These are phyloP conservation scores for Schlechtendalia chinensis DNA, from an alignment of 1,140 invertebrate species.

Conservation along the genomic window DNA sequence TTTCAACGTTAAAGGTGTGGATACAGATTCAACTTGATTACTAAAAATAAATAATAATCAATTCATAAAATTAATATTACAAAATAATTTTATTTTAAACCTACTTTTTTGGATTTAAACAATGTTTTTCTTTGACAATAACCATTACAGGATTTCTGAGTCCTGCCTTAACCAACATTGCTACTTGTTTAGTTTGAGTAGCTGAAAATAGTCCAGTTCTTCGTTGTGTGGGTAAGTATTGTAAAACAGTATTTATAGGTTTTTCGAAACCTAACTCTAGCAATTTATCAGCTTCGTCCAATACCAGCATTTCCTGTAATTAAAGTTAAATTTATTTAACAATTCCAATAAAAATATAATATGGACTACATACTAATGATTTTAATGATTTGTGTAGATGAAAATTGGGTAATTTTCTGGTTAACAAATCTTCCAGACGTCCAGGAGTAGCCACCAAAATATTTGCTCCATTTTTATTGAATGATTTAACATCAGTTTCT, in stretches of 20 bases:
- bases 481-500: constrained; percentile 68
- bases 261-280: constrained; percentile 89
- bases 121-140: constrained; percentile 82
- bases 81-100: neutral
- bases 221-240: constrained; percentile 86
- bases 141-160: constrained; percentile 91
- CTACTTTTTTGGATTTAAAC: constrained; percentile 52
- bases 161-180: constrained; percentile 88
- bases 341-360: neutral
- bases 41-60: constrained; percentile 23
- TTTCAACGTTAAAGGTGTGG: constrained; percentile 76
- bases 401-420: constrained; percentile 59
- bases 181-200: constrained; percentile 94
- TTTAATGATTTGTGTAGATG: constrained; percentile 70
- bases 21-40: constrained; percentile 54
- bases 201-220: constrained; percentile 97
- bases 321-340: constrained; percentile 51
- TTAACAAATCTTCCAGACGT: constrained; percentile 82
- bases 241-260: constrained; percentile 85
- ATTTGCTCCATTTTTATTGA: constrained; percentile 72
- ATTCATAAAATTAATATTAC: neutral
- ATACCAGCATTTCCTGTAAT: constrained; percentile 80
- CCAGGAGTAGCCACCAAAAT: constrained; percentile 92
- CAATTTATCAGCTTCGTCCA: constrained; percentile 96
- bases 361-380: constrained; percentile 63